Evolutionary conservation across 2,113 vertebrate genomes (phyloP), one percentile per base, ranked within the genome.

Genomic region (Chloropsis hardwickii): DNA sequence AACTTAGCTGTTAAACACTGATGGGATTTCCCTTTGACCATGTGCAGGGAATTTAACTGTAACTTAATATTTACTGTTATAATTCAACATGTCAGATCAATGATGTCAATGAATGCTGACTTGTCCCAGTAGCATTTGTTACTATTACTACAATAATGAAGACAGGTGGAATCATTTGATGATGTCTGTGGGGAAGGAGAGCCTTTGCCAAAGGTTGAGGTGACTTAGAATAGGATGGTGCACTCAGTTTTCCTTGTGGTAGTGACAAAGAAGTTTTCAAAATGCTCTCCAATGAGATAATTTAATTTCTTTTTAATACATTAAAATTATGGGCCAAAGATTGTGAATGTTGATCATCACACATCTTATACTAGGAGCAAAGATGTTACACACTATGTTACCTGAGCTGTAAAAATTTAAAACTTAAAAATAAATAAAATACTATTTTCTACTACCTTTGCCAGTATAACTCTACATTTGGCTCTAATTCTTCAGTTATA

Each of bases 1-100:
- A 70, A 76, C 33, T 44, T 42, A 82, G 37, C 81, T 79, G 70
- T 66, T 93, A 83, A 95, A 73, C 33, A 28, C 42, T 0, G 51
- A 14, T 40, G 64, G 70, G 71, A 87, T 85, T 96, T 96, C 40
- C 11, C 9, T 90, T 94, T 94, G 80, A 64, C 69, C 80, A 85
- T 40, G 83, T 72, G 45, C 27, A 87, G 90, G 81, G 74, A 89
- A 92, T 95, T 96, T 90, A 95, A 72, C 58, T 96, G 70, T 69
- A 97, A 94, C 97, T 97, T 96, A 97, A 95, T 86, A 78, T 86
- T 86, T 78, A 61, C 39, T 61, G 80, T 98, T 98, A 98, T 98
- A 98, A 98, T 97, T 98, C 97, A 98, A 95, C 96, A 95, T 90
- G 96, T 97, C 95, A 98, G 97, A 98, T 98, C 97, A 98, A 97